Conservation (phyloP, 2,797 vertebrate species). For the Taeniopygia guttata region DNA sequence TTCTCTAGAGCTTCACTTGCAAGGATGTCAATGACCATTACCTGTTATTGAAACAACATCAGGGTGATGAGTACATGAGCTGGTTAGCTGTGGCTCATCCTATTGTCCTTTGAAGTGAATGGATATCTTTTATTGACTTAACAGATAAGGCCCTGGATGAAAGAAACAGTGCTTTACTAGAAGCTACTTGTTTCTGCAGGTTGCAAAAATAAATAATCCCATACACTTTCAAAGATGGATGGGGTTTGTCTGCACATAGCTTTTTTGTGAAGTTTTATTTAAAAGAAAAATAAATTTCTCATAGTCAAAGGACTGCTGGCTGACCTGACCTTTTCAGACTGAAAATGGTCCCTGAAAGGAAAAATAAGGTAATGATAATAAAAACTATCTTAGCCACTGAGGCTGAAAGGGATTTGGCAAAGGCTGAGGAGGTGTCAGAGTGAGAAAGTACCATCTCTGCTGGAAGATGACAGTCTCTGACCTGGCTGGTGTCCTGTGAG, state of each 20-base stretch:
- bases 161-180: background rate
- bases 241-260: background rate
- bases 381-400: background rate
- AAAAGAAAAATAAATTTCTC: background rate
- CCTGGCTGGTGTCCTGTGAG: background rate
- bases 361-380: background rate
- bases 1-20: background rate
- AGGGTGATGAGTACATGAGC: background rate
- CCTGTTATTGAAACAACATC: background rate
- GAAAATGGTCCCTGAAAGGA: background rate
- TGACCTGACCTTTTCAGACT: conserved; percentile 18
- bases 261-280: background rate
- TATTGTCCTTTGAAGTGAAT: background rate
- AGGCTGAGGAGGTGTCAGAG: background rate
- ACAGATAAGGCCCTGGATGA: background rate
- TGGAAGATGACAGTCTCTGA: background rate
- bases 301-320: background rate
- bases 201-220: conserved; percentile 2
- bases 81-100: background rate
- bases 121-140: background rate
- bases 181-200: background rate
- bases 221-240: background rate
- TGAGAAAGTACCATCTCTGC: background rate
- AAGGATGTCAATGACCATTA: background rate
- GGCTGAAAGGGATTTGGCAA: conserved; percentile 34